Evolutionary conservation across 2,888 invertebrate genomes (phyloP), one percentile per base, ranked within the genome.

Genomic region (Tyria jacobaeae): DNA sequence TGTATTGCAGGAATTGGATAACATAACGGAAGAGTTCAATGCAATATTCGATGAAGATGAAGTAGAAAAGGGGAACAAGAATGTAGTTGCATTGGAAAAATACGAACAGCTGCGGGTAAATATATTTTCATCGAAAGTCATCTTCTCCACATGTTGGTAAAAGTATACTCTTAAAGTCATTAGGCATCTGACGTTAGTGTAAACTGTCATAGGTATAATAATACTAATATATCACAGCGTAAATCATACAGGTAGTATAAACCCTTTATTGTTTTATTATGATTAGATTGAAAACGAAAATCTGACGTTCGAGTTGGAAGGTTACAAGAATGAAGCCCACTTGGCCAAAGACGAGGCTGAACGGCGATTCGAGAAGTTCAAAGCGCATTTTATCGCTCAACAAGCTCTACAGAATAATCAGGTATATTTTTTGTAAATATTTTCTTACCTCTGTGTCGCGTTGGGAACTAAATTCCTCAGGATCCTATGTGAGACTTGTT

Each of bases 251-350:
- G n/a, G n/a, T n/a, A n/a, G n/a, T n/a, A n/a, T n/a, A n/a, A n/a
- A n/a, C n/a, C n/a, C n/a, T n/a, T n/a, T n/a, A n/a, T 9, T 24
- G 34, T 15, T 37, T 52, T 34, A 7, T 37, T 37, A 14, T n/a
- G 21, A 76, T 14, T 73, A 97, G 95, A 96, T 96, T 66, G 98
- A 98, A 84, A 97, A 98, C 83, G 98, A 98, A 77, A 97, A 96
- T 69, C 90, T 99, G 60, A 95, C 96, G 52, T 97, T 97, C 85
- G 97, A 98, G 88, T 90, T 99, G 79, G 98, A 98, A 86, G 98
- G 98, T 0, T 98, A 97, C 85, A 98, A 97, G 88, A 98, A 98
- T 87, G 98, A 99, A 92, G 97, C 98, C 51, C 97, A 97, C 76
- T 92, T 98, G 37, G 95, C 98, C 1, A 97, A 97, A 82, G 95